Evolutionary conservation across 2,888 invertebrate genomes (phyloP).

Genomic region (Chelonus formosanus): DNA sequence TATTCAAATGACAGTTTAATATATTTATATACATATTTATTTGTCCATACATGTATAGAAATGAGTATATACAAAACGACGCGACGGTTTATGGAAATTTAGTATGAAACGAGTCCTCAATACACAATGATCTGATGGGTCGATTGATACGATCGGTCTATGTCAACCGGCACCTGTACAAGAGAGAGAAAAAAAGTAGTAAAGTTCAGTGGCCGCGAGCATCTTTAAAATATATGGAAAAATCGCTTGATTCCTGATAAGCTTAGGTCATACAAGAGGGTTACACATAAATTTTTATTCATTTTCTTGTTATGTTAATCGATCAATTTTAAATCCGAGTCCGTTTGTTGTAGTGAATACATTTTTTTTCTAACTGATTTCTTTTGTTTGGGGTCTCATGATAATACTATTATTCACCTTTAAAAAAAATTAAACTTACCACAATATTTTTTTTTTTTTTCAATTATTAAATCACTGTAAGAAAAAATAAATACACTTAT

Average conservation of each 20-base stretch:
- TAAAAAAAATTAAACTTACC: too few species aligned
- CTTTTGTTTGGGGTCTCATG: too few species aligned
- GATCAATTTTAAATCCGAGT: too few species aligned
- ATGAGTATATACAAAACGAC: conserved; percentile 10
- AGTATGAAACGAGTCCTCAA: conserved; percentile 52
- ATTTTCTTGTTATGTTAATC: not conserved
- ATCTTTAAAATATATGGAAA: conserved; percentile 61
- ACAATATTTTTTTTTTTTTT: too few species aligned
- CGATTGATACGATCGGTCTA: conserved; percentile 55
- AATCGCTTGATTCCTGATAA: conserved; percentile 58
- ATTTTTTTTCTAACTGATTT: too few species aligned
- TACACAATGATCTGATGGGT: conserved; percentile 59
- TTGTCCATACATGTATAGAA: not conserved
- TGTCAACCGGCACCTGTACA: conserved; percentile 9
- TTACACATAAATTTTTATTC: conserved; percentile 20
- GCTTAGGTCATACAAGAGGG: conserved; percentile 33
- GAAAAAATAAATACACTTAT: too few species aligned
- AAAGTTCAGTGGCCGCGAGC: conserved; percentile 54
- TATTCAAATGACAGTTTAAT: not conserved
- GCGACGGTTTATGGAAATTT: conserved; percentile 59
- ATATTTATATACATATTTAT: not conserved
- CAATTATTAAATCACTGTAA: too few species aligned
- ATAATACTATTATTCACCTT: too few species aligned
- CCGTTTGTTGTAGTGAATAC: too few species aligned
- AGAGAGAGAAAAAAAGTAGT: conserved; percentile 25